These are phyloP conservation scores for Crotophaga sulcirostris DNA, from an alignment of 2,113 vertebrate genomes.

Conservation along the genomic window DNA sequence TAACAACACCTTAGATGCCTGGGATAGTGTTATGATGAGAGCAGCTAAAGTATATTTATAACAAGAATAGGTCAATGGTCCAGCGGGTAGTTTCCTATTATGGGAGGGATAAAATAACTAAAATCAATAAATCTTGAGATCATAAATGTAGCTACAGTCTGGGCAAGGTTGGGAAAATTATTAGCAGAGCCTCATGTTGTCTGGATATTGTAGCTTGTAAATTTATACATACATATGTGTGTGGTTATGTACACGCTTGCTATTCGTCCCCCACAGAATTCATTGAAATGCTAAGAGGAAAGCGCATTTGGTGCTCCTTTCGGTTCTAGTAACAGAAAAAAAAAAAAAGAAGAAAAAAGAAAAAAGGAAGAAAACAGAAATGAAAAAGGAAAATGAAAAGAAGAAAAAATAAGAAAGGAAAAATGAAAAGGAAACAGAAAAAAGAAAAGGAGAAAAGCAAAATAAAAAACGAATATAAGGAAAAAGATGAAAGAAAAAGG, in stretches of 20 bases:
- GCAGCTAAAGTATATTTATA: constrained; percentile 74
- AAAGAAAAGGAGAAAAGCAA: no score
- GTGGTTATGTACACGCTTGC: constrained; percentile 73
- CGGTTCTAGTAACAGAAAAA: background rate
- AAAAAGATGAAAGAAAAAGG: background rate
- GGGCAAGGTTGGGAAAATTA: constrained; percentile 81
- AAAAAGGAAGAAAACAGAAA: rapidly evolving
- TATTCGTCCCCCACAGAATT: constrained; percentile 69
- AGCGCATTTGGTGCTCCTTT: constrained; percentile 66
- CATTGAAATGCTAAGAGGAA: constrained; percentile 68
- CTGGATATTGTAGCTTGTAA: constrained; percentile 84
- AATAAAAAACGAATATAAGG: no score
- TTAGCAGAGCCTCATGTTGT: constrained; percentile 76
- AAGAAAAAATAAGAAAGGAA: background rate
- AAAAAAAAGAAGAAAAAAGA: background rate
- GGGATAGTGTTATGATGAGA: constrained; percentile 73
- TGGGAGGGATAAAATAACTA: constrained; percentile 79
- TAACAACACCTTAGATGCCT: constrained; percentile 77
- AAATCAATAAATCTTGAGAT: constrained; percentile 85
- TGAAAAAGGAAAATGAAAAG: rapidly evolving
- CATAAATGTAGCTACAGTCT: constrained; percentile 83
- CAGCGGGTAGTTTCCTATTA: constrained; percentile 79
- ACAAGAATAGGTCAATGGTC: constrained; percentile 78
- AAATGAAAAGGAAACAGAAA: no score
- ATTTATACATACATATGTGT: constrained; percentile 81